Percentiles rank a stretch among this genome's conserved stretches.
phyloP scores from a whole-genome alignment of 2,113 vertebrate species.

The Vireo altiloquus region DNA sequence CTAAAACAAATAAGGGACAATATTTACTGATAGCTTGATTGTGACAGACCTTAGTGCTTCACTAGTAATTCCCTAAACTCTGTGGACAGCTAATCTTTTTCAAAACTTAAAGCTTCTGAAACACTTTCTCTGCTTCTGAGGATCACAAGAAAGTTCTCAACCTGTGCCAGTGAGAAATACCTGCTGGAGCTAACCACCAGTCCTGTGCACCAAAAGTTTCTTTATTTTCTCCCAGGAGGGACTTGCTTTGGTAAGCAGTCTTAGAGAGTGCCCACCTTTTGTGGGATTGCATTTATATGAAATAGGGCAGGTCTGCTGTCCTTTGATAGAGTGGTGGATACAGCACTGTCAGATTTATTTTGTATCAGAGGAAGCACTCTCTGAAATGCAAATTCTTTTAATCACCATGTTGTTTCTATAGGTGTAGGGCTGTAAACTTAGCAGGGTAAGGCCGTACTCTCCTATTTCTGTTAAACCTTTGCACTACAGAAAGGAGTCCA shows the following conservation, averaged over 20 bases:
- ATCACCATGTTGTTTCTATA: background rate
- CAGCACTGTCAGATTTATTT: background rate
- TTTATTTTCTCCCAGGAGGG: background rate
- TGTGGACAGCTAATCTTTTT: background rate
- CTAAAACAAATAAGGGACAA: background rate
- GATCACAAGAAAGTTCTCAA: background rate
- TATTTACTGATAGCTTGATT: background rate
- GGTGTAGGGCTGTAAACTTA: background rate
- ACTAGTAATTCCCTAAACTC: background rate
- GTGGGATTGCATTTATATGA: background rate
- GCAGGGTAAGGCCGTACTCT: background rate
- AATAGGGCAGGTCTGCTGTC: background rate
- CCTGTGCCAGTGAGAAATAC: background rate
- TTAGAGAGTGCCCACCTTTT: background rate
- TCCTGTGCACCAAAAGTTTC: background rate
- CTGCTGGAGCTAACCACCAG: background rate
- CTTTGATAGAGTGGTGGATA: background rate
- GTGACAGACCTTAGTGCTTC: background rate
- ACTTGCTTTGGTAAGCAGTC: background rate
- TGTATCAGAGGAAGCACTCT: background rate
- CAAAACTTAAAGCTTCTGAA: background rate
- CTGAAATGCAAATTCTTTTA: background rate
- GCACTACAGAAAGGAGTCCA: background rate
- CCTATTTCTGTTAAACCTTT: background rate
- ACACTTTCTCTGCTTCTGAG: background rate